Evolutionary conservation across 1,140 invertebrate species (phyloP).

Genomic region (Latrodectus geometricus): DNA sequence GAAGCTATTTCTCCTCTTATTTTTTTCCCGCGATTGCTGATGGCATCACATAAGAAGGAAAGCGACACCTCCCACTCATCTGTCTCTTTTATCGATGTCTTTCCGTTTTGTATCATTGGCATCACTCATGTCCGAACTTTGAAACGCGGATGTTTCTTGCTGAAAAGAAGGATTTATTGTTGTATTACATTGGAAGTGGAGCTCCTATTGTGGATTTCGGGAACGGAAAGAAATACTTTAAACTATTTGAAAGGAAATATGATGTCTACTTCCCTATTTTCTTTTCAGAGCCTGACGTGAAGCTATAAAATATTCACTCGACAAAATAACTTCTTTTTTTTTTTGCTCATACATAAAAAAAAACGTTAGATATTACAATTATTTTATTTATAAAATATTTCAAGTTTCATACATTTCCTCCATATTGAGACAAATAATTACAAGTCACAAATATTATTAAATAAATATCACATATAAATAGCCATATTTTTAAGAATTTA

Average conservation of each 20-base stretch:
- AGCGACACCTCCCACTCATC: slow-evolving; percentile 40
- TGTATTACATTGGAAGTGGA: neutral
- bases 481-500: too few relatives aligned
- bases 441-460: too few relatives aligned
- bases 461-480: too few relatives aligned
- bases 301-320: too few relatives aligned
- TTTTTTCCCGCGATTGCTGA: slow-evolving; percentile 14
- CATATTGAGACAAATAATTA: too few relatives aligned
- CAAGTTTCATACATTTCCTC: too few relatives aligned
- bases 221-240: neutral
- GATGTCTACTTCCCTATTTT: neutral
- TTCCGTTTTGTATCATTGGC: slow-evolving; percentile 3
- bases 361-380: too few relatives aligned
- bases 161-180: neutral
- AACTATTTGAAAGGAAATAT: neutral
- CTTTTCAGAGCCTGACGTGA: neutral
- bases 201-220: neutral
- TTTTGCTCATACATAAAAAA: too few relatives aligned
- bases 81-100: slow-evolving; percentile 15
- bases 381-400: too few relatives aligned
- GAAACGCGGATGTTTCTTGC: neutral
- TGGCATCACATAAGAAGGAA: slow-evolving; percentile 17
- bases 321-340: too few relatives aligned
- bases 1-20: slow-evolving; percentile 3
- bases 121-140: neutral